Base-by-base conservation (phyloP, 2,113 vertebrate species). In the Saccopteryx bilineata region DNA sequence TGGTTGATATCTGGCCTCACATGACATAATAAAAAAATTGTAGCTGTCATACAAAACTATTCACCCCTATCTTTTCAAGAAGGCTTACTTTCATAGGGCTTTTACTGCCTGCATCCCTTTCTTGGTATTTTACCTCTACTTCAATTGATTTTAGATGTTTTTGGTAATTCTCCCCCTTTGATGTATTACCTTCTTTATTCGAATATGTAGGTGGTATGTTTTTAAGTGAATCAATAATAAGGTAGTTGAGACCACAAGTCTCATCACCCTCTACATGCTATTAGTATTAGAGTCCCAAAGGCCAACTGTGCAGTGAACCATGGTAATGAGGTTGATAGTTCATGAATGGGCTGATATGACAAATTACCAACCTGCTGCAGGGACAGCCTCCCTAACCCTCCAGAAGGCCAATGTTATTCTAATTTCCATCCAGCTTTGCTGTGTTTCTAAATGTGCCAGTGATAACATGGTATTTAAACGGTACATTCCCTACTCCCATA, bases 281-380 rank as follows among this genome's bases (percentile, higher is more conserved):
- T 98, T 98, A 98, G 96, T 94, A 31, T 75, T 60, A 90, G 90
- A 72, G 66, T 98, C 98, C 97, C 98, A 96, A 87, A 97, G 94
- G 98, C 94, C 60, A 33, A 21, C 91, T 95, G 96, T 94, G 96
- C 97, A 97, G 81, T 98, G 98, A 98, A 98, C 98, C 97, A 71
- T 0, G 1, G 84, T 98, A 98, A 98, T 98, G 97, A 98, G 98
- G 98, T 98, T 98, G 98, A 98, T 98, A 97, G 97, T 97, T 98
- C 97, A 98, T 97, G 85, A 96, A 97, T 96, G 94, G 97, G 92
- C 93, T 96, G 96, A 97, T 97, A 95, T 98, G 97, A 98, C 95
- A 98, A 98, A 98, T 98, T 97, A 93, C 96, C 97, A 97, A 97
- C 97, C 97, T 98, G 96, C 97, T 98, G 97, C 93, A 96, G 93